Percentiles rank a stretch among this genome's conserved stretches.
Evolutionary conservation across 2,113 vertebrate species (phyloP).

Genomic region (Percopsis transmontana): DNA sequence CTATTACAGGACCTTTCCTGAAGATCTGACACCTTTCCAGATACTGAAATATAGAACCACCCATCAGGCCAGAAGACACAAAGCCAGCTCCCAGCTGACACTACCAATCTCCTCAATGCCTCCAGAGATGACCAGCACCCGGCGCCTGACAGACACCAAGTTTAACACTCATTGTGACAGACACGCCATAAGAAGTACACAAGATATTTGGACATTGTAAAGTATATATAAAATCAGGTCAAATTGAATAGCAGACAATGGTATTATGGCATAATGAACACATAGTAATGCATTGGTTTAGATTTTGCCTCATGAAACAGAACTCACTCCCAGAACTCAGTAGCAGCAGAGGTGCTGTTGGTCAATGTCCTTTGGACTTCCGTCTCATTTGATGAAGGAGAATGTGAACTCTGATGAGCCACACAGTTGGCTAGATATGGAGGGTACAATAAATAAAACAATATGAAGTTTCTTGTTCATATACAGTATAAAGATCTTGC

Average conservation of each 20-base stretch:
- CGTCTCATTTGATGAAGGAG: slow-evolving; percentile 16
- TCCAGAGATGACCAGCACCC: slow-evolving; percentile 81
- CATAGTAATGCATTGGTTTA: no score
- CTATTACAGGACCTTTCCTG: slow-evolving; percentile 83
- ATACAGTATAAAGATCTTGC: no score
- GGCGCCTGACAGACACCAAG: slow-evolving; percentile 68
- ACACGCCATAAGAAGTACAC: background rate
- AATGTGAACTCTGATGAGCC: slow-evolving; percentile 4
- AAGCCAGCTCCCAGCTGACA: slow-evolving; percentile 85
- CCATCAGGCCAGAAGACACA: slow-evolving; percentile 87
- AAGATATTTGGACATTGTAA: background rate
- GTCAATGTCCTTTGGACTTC: slow-evolving; percentile 30
- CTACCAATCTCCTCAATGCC: slow-evolving; percentile 86
- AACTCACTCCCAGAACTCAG: slow-evolving; percentile 71
- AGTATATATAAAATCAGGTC: background rate
- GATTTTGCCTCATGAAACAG: background rate
- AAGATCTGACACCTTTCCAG: slow-evolving; percentile 89
- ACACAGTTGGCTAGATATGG: slow-evolving; percentile 55
- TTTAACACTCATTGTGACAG: background rate
- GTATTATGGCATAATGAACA: background rate
- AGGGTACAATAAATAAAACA: no score
- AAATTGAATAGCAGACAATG: background rate
- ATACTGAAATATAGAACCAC: slow-evolving; percentile 89
- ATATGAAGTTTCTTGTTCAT: no score
- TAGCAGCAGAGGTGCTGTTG: slow-evolving; percentile 52